Percentiles rank a stretch among this genome's conserved stretches.
Conservation (phyloP, 2,113 vertebrate species). For the Phalacrocorax carbo region DNA sequence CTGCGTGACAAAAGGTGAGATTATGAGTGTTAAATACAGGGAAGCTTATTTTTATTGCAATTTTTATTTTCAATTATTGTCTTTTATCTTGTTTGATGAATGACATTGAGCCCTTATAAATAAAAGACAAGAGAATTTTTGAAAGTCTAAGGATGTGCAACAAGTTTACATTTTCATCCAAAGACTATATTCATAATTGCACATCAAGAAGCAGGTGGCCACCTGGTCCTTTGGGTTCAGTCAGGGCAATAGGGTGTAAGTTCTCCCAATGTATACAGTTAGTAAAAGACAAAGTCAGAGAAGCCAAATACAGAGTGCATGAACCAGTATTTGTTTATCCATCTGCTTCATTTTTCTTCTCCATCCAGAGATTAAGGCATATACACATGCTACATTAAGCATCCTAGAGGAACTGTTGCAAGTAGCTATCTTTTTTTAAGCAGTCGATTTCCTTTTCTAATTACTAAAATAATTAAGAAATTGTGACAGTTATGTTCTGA, state of each 20-base stretch:
- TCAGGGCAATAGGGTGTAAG: not conserved
- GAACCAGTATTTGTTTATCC: not conserved
- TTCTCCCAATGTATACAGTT: not conserved
- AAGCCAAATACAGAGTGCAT: not conserved
- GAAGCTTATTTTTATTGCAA: not conserved
- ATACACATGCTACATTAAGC: not conserved
- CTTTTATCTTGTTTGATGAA: not conserved
- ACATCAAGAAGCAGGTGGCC: not conserved
- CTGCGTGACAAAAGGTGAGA: not conserved
- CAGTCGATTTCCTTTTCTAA: not conserved
- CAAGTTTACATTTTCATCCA: not conserved
- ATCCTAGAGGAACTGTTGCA: not conserved
- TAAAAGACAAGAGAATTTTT: not conserved
- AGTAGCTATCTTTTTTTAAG: not conserved
- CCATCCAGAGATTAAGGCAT: not conserved
- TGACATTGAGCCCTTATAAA: not conserved
- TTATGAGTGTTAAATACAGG: not conserved
- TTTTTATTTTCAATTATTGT: not conserved
- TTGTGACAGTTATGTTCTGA: conserved; percentile 26
- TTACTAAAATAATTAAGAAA: conserved; percentile 40
- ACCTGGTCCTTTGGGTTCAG: not conserved
- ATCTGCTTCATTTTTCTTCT: not conserved
- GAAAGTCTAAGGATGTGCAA: not conserved
- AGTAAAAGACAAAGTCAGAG: not conserved
- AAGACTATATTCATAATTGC: not conserved